These are phyloP conservation scores for Rallus limicola DNA, from an alignment of 2,113 vertebrate species.

Conservation along the genomic window DNA sequence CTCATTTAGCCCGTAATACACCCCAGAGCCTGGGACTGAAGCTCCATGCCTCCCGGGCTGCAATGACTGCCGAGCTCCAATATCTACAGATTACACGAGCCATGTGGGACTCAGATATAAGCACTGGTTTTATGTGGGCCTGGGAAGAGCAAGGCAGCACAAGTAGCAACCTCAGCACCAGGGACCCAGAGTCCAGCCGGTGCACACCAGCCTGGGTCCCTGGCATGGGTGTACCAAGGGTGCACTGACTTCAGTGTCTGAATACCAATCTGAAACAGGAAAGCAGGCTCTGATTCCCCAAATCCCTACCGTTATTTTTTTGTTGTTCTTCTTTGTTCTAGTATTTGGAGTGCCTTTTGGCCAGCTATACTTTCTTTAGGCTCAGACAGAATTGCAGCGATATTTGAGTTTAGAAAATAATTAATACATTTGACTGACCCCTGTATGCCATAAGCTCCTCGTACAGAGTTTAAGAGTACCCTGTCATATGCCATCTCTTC, in stretches of 20 bases:
- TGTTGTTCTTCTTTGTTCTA: neutral
- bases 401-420: neutral
- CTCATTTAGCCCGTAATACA: neutral
- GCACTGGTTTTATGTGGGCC: accelerated
- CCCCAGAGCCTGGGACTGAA: neutral
- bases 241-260: neutral
- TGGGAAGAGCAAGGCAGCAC: neutral
- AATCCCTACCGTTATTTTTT: neutral
- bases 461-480: neutral
- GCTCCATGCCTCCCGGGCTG: neutral
- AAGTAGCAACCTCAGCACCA: neutral
- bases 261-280: neutral
- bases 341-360: neutral
- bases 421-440: neutral
- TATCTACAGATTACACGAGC: neutral
- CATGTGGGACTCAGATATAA: neutral
- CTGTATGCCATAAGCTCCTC: neutral
- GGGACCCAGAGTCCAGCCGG: neutral
- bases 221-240: accelerated
- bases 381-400: neutral
- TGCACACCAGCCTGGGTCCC: neutral
- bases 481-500: neutral
- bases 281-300: neutral
- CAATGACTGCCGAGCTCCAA: neutral
- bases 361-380: neutral